Base-by-base conservation (phyloP, 2,113 vertebrate species). In the Trichomycterus rosablanca region DNA sequence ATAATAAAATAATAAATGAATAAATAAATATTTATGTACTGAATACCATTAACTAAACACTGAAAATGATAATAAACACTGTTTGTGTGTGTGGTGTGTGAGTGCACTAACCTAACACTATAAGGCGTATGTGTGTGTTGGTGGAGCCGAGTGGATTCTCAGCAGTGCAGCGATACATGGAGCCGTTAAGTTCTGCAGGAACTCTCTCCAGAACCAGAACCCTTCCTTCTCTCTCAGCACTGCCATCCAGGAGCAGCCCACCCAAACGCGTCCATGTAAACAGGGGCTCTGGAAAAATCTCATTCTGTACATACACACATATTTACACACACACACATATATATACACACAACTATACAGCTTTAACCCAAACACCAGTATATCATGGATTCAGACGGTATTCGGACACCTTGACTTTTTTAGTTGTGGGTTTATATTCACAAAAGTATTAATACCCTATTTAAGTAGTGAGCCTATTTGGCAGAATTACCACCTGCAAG, bases 231-330 rank as follows among this genome's bases (percentile, higher is more conserved):
- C 86, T 87, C 74, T 90, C 87, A 0, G 83, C 0, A 6, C 86
- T 91, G 58, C 92, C 92, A 0, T 93, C 92, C 8, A 93, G 85
- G 6, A 94, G 87, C 37, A 81, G 81, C 63, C 91, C 92, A 3
- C 92, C 92, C 1, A 94, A 88, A 1, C 89, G 80, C 0, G 89
- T 93, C 92, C 92, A 94, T 0, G 90, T 94, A 79, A 93, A 92
- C 59, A 93, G 74, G 12, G 92, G 91, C 81, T 93, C 91, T 0
- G 92, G 92, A 72, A 94, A 94, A 63, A 93, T 90, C 72, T 92
- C 88, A 0, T 90, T 92, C 91, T 94, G 84, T 0, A 18, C 37
- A 5, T n/a, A n/a, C n/a, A n/a, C n/a, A 26, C 10, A 59, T 18
- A 39, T 39, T 4, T 45, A 50, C 6, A 51, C 15, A 61, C 9